Conservation (phyloP, 2,888 invertebrate species). For the Ormyrus thymus region DNA sequence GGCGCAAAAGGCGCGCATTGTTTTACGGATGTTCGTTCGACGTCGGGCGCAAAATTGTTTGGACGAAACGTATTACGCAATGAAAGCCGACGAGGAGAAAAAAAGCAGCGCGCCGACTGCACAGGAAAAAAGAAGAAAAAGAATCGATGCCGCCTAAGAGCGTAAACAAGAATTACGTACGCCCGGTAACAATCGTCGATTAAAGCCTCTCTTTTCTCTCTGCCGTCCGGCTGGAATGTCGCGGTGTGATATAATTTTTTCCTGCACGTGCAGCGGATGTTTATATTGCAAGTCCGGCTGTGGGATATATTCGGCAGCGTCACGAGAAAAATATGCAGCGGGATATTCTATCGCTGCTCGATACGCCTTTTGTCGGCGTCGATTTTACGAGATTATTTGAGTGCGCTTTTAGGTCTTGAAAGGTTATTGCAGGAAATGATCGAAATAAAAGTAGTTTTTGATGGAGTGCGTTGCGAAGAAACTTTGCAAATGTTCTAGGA, state of each 20-base stretch:
- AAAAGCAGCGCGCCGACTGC: neutral
- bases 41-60: constrained; percentile 7
- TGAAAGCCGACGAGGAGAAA: neutral
- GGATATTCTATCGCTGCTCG: too few relatives aligned
- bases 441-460: too few relatives aligned
- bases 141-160: constrained; percentile 21
- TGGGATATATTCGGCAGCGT: neutral
- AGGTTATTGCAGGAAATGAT: too few relatives aligned
- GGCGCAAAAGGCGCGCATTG: too few relatives aligned
- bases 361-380: too few relatives aligned
- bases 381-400: too few relatives aligned
- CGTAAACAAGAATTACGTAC: constrained; percentile 45
- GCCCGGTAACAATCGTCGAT: constrained; percentile 36
- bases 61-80: constrained; percentile 31
- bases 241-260: constrained; percentile 36
- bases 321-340: neutral
- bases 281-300: neutral
- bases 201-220: constrained; percentile 10
- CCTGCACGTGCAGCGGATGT: constrained; percentile 15
- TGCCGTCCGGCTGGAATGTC: neutral
- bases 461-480: too few relatives aligned
- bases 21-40: neutral
- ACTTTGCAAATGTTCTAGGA: too few relatives aligned
- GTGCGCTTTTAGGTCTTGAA: too few relatives aligned
- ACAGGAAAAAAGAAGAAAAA: neutral